Evolutionary conservation across 2,113 vertebrate species (phyloP).

Genomic region (Neogale vison): DNA sequence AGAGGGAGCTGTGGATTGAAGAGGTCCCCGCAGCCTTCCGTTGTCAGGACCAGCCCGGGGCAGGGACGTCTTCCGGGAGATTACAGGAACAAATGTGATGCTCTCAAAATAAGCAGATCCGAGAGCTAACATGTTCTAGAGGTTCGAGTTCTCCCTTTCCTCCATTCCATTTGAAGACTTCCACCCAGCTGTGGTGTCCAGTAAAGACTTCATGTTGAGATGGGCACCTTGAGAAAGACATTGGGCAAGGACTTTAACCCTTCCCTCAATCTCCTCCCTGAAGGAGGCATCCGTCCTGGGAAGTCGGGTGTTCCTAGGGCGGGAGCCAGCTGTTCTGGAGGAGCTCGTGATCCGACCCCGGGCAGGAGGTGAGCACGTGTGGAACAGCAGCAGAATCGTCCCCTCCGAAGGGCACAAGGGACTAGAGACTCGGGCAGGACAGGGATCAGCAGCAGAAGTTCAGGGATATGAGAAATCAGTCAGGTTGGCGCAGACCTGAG

Average conservation of each 20-base stretch:
- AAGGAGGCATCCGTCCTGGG: accelerated
- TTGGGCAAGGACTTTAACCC: accelerated
- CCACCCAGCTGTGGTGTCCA: neutral
- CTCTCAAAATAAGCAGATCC: neutral
- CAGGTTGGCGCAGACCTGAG: no score
- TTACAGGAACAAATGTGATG: no score
- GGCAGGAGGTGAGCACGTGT: accelerated
- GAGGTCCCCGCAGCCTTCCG: neutral
- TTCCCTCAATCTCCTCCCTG: neutral
- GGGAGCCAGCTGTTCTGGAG: neutral
- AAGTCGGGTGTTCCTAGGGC: accelerated
- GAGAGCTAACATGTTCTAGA: accelerated
- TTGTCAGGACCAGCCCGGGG: neutral
- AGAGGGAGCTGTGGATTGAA: neutral
- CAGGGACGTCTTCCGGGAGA: neutral
- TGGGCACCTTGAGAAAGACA: neutral
- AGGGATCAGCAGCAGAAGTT: neutral
- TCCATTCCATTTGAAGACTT: neutral
- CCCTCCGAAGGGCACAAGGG: accelerated
- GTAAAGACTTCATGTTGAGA: neutral
- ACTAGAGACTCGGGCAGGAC: accelerated
- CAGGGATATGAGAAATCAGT: accelerated
- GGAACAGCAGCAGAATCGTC: accelerated
- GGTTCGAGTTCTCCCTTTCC: no score
- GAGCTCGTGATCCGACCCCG: accelerated